Conservation (phyloP, 2,113 vertebrate genomes). For the Nothoprocta pentlandii region DNA sequence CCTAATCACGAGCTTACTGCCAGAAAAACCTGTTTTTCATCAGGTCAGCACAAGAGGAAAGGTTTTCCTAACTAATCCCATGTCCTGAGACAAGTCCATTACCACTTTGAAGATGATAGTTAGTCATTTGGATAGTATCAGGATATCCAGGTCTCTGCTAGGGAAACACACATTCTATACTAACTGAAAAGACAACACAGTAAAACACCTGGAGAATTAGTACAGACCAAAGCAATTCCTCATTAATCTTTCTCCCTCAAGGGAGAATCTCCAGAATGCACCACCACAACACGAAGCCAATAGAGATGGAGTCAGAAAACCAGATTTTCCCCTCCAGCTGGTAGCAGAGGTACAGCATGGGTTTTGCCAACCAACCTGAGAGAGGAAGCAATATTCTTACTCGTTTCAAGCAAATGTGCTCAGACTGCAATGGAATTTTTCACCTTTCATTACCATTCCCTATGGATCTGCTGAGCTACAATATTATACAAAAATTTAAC, state of each 20-base stretch:
- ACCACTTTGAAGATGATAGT: not conserved
- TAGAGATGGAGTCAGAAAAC: not conserved
- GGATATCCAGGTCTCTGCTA: not conserved
- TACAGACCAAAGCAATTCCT: not conserved
- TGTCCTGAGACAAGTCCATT: not conserved
- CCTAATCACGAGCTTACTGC: not conserved
- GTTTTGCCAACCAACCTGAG: not conserved
- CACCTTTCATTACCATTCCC: not conserved
- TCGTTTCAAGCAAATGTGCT: not conserved
- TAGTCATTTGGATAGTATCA: fast-evolving
- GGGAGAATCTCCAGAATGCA: not conserved
- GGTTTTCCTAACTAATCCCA: not conserved
- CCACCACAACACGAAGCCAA: not conserved
- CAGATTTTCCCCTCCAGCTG: not conserved
- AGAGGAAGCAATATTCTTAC: not conserved
- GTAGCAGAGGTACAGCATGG: not conserved
- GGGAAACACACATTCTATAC: fast-evolving
- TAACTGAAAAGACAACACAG: not conserved
- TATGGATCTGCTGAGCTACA: not conserved
- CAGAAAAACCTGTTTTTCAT: not conserved
- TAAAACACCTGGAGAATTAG: not conserved
- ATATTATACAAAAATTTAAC: not conserved
- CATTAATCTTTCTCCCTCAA: not conserved
- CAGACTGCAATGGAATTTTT: not conserved
- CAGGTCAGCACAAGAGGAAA: not conserved